A percentile compares a stretch with the other conserved stretches of the same genome.
Evolutionary conservation across 1,140 invertebrate species (phyloP).

Genomic region (Listronotus bonariensis): DNA sequence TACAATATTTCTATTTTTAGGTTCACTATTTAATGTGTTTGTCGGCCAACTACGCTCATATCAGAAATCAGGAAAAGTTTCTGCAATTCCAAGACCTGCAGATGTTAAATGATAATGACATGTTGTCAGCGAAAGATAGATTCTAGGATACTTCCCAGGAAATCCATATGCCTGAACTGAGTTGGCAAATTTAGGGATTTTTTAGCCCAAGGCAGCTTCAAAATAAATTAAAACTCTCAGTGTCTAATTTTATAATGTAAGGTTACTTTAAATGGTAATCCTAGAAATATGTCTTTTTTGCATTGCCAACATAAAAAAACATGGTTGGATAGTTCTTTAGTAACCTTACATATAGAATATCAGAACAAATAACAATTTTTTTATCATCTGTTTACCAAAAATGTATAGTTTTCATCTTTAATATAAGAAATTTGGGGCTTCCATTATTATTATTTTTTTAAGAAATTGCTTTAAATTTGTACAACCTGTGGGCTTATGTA

Average conservation of each 20-base stretch:
- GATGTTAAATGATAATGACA: constrained; percentile 79
- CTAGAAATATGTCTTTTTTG: no score
- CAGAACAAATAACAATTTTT: no score
- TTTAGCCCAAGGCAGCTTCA: background rate
- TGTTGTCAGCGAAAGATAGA: constrained; percentile 74
- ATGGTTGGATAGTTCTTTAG: no score
- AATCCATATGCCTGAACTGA: constrained; percentile 58
- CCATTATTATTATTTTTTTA: background rate
- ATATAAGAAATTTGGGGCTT: background rate
- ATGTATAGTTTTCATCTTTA: background rate
- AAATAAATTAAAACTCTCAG: background rate
- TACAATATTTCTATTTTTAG: constrained; percentile 56
- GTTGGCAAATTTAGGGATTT: constrained; percentile 33
- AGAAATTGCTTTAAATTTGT: background rate
- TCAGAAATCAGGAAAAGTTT: constrained; percentile 90
- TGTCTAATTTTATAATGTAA: background rate
- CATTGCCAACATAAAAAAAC: no score
- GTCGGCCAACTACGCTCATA: constrained; percentile 94
- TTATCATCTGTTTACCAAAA: no score
- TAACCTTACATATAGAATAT: no score
- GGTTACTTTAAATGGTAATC: background rate
- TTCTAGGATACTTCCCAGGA: constrained; percentile 82
- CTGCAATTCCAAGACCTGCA: constrained; percentile 89
- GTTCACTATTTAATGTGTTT: constrained; percentile 94
- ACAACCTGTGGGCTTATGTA: constrained; percentile 9